Evolutionary conservation across 2,797 vertebrate genomes (phyloP).

Genomic region (Geotrypetes seraphini): DNA sequence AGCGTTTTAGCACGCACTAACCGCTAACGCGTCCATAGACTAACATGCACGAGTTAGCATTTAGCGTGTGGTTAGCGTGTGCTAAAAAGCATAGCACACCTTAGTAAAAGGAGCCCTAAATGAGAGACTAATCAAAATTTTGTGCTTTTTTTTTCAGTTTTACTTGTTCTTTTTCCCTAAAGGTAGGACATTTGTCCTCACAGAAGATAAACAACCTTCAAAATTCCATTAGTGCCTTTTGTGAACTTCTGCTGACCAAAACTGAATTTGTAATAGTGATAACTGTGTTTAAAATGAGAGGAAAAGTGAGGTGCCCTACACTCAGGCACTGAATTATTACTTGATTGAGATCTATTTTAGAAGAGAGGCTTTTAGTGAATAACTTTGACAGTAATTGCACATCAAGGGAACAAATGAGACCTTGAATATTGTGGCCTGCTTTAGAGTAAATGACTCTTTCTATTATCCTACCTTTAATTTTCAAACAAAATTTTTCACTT

Average conservation of each 20-base stretch:
- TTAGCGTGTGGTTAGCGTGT: too few relatives aligned
- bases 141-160: too few relatives aligned
- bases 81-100: too few relatives aligned
- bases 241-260: constrained; percentile 6
- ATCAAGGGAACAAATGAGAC: neutral
- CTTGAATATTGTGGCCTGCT: neutral
- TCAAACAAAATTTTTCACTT: neutral
- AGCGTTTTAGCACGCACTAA: too few relatives aligned
- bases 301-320: neutral
- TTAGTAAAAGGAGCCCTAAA: too few relatives aligned
- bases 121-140: too few relatives aligned
- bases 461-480: neutral
- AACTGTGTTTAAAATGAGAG: fast-evolving
- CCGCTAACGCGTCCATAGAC: too few relatives aligned
- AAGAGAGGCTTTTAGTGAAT: neutral
- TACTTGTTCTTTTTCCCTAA: constrained; percentile 12
- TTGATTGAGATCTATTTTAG: neutral
- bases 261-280: constrained; percentile 2
- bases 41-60: too few relatives aligned
- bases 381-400: constrained; percentile 5
- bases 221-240: constrained; percentile 8
- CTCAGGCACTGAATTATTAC: neutral
- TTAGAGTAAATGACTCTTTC: neutral
- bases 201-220: neutral
- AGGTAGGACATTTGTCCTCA: too few relatives aligned